These are phyloP conservation scores for Philereme transversata DNA, from an alignment of 2,888 invertebrate genomes.

Conservation along the genomic window DNA sequence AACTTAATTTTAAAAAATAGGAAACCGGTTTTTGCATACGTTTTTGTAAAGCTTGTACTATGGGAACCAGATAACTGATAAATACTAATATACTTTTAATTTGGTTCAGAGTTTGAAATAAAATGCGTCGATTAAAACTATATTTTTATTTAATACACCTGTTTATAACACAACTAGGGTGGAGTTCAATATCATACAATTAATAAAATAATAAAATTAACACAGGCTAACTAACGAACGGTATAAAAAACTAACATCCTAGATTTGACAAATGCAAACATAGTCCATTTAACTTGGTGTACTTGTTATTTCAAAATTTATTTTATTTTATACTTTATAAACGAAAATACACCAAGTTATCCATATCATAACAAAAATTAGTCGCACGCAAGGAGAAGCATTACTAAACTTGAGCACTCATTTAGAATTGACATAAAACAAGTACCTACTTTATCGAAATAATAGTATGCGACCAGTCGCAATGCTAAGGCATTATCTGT, in stretches of 20 bases:
- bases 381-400: slow-evolving; percentile 55
- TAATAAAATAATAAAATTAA: slow-evolving; percentile 73
- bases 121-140: slow-evolving; percentile 62
- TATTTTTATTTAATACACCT: slow-evolving; percentile 77
- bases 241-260: slow-evolving; percentile 47
- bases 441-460: slow-evolving; percentile 30
- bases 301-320: neutral
- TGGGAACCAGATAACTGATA: no score
- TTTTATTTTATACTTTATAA: slow-evolving; percentile 21
- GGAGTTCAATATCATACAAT: slow-evolving; percentile 76
- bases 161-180: slow-evolving; percentile 73
- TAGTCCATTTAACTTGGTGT: slow-evolving; percentile 33
- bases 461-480: slow-evolving; percentile 25
- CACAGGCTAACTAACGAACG: slow-evolving; percentile 61
- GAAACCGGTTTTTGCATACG: no score
- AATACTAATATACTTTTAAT: neutral
- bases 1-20: no score
- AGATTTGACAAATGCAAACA: slow-evolving; percentile 61
- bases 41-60: no score
- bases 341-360: slow-evolving; percentile 37
- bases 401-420: slow-evolving; percentile 73
- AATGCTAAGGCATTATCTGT: slow-evolving; percentile 18
- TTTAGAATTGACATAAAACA: slow-evolving; percentile 38
- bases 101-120: neutral
- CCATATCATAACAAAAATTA: slow-evolving; percentile 38